A percentile compares a stretch with the other conserved stretches of the same genome.
Evolutionary conservation across 2,888 invertebrate genomes (phyloP).

Genomic region (Hecatera dysodea): DNA sequence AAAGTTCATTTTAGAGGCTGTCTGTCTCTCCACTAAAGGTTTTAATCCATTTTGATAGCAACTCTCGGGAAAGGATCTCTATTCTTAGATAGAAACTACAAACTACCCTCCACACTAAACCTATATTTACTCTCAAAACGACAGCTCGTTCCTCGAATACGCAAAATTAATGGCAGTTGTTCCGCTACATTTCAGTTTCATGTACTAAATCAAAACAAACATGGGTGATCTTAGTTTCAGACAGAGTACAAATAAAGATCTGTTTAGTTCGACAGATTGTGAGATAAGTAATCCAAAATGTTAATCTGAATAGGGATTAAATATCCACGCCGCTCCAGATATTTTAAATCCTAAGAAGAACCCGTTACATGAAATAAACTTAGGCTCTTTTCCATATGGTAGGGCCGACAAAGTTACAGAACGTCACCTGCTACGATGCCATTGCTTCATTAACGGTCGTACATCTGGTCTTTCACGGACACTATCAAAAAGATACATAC

Average conservation of each 20-base stretch:
- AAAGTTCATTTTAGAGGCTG: too few relatives aligned
- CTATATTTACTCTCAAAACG: constrained; percentile 53
- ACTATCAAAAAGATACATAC: too few relatives aligned
- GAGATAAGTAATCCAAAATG: neutral
- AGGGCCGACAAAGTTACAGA: too few relatives aligned
- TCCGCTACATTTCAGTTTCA: constrained; percentile 39
- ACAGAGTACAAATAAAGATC: constrained; percentile 1
- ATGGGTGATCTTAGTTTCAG: constrained; percentile 29
- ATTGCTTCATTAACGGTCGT: too few relatives aligned
- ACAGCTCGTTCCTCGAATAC: constrained; percentile 48
- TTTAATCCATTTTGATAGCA: constrained; percentile 16
- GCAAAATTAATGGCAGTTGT: constrained; percentile 54
- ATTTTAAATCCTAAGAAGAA: too few relatives aligned
- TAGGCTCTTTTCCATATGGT: too few relatives aligned
- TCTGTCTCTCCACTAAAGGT: neutral
- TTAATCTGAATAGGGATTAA: too few relatives aligned
- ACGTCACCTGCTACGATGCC: too few relatives aligned
- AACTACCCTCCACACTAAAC: constrained; percentile 54
- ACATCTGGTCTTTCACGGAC: too few relatives aligned
- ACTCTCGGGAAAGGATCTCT: constrained; percentile 14
- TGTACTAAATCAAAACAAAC: constrained; percentile 56
- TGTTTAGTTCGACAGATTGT: neutral
- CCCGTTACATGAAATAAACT: too few relatives aligned
- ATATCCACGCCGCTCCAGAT: too few relatives aligned
- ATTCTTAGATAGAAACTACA: constrained; percentile 41